phyloP scores from a whole-genome alignment of 1,140 invertebrate genomes.

The Drosophila santomea region DNA sequence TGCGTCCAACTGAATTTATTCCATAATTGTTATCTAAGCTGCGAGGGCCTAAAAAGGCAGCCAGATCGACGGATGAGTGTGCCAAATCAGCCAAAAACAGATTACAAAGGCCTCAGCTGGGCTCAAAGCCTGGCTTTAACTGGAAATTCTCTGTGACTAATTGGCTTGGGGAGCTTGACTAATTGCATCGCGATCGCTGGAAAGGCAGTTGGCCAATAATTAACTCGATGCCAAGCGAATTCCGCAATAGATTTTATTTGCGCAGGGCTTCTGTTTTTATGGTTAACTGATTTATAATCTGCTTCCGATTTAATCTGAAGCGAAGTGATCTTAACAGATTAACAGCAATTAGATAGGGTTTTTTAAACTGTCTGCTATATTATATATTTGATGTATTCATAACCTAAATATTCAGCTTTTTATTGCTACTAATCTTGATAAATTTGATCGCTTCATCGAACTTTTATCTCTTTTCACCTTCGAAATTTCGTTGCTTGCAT shows the following conservation, averaged over 20 bases:
- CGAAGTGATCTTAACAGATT: neutral
- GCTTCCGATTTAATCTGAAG: neutral
- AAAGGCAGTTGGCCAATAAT: constrained; percentile 17
- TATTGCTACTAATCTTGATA: constrained; percentile 34
- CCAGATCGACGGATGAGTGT: constrained; percentile 35
- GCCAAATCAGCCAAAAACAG: constrained; percentile 8
- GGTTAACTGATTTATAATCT: neutral
- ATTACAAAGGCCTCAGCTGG: constrained; percentile 18
- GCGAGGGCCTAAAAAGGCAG: constrained; percentile 23
- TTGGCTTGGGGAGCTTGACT: constrained; percentile 34
- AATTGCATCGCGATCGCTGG: constrained; percentile 10
- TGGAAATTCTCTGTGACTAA: constrained; percentile 37
- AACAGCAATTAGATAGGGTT: neutral
- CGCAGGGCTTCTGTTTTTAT: constrained; percentile 14
- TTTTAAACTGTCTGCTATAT: constrained; percentile 7
- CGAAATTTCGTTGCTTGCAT: neutral
- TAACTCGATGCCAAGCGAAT: constrained; percentile 8
- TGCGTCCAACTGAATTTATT: constrained; percentile 71
- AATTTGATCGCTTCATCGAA: constrained; percentile 30
- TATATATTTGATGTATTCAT: neutral
- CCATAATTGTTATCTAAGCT: constrained; percentile 73
- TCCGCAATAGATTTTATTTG: constrained; percentile 21
- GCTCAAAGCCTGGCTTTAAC: constrained; percentile 8
- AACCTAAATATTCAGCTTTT: constrained; percentile 19
- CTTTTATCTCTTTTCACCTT: neutral